Evolutionary conservation across 2,888 invertebrate species (phyloP), one percentile per base, ranked within the genome.

Genomic region (Plagodis pulveraria): DNA sequence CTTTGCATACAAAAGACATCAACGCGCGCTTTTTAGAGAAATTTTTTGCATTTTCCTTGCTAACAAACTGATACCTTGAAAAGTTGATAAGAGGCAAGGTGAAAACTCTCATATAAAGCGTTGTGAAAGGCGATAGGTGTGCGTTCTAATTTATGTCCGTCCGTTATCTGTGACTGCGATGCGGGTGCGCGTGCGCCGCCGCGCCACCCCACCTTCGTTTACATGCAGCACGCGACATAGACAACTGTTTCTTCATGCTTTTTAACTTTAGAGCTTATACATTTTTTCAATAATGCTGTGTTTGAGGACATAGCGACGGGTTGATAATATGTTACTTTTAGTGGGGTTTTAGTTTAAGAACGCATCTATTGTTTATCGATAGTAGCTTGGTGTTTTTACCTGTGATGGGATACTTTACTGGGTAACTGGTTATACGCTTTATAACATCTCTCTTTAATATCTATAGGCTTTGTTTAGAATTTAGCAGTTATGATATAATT

Each of bases 81-180:
- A 71, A 71, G 58, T 51, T 58, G 73, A 79, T 78, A 82, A 80
- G 70, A 72, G 75, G 78, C 89, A 90, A 90, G 90, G 89, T 90
- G 89, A 88, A 89, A 89, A 87, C 78, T 83, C 78, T 81, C 76
- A 72, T 72, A 82, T 79, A 76, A 80, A 78, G 72, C 75, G 77
- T 86, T 87, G 90, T 90, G 90, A 88, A 91, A 91, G 89, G 89
- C 80, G 78, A 76, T 78, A 81, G 80, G 81, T 81, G 83, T 76
- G 80, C 66, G 76, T 66, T 56, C 74, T 86, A 91, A 91, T 91
- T 91, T 91, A 91, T 91, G 78, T 80, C 70, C 77, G 83, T 77
- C 82, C 86, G 91, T 91, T 91, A 91, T 91, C 91, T 77, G 67
- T 62, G 71, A 40, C 40, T 40, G 10, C 10, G 73, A 91, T 89